Evolutionary conservation across 2,888 invertebrate species (phyloP).

Genomic region (Incurvaria masculella): DNA sequence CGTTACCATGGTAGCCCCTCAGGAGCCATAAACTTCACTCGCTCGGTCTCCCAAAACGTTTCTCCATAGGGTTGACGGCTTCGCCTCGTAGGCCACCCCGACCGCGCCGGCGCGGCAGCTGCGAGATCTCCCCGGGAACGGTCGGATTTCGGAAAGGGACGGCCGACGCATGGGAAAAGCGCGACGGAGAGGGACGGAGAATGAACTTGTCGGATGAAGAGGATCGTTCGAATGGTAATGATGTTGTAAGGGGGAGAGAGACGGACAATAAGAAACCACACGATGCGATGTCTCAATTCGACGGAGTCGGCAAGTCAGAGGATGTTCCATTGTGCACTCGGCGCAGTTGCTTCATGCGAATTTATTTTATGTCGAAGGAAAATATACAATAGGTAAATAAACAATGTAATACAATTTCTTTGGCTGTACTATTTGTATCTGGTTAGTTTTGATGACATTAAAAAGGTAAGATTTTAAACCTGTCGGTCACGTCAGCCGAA

Average conservation of each 20-base stretch:
- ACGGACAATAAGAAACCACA: conserved; percentile 53
- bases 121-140: conserved; percentile 25
- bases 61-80: too few species aligned
- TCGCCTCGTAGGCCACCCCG: not conserved
- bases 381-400: too few species aligned
- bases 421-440: too few species aligned
- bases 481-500: too few species aligned
- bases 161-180: conserved; percentile 43
- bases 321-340: not conserved
- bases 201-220: conserved; percentile 37
- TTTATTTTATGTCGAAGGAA: too few species aligned
- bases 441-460: too few species aligned
- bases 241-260: conserved; percentile 31
- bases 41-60: too few species aligned
- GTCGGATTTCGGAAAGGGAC: conserved; percentile 54
- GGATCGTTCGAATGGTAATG: conserved; percentile 18
- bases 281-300: conserved; percentile 58
- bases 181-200: conserved; percentile 38
- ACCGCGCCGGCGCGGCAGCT: not conserved
- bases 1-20: too few species aligned
- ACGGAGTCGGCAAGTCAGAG: conserved; percentile 18
- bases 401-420: too few species aligned
- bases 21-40: too few species aligned
- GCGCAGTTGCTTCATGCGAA: too few species aligned
- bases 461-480: too few species aligned